Evolutionary conservation across 1,140 invertebrate species (phyloP), one percentile per base, ranked within the genome.

Genomic region (Aculops lycopersici): DNA sequence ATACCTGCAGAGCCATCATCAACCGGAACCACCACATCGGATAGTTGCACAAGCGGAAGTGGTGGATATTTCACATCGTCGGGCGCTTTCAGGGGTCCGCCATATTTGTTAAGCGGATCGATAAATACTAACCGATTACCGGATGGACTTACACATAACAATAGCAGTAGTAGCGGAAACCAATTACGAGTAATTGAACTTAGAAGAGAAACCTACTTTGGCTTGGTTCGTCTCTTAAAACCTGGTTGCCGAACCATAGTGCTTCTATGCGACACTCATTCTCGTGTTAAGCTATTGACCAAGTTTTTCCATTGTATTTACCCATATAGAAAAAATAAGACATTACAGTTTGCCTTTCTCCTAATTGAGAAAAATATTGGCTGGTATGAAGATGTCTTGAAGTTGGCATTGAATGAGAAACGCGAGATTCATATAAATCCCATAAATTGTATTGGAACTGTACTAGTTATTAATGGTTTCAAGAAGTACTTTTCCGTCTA

Each of bases 401-500:
- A 74, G 45, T 61, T 84, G 46, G 77, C 76, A 40, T 62, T 88
- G 37, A 67, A 72, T 17, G 71, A 80, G 56, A 42, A 43, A n/a
- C 62, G 70, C 41, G 70, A 78, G 48, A 61, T 92, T 40, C 70
- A 74, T 46, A 88, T 95, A 24, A 94, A 95, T 64, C 76, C 81
- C 2, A 70, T 78, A 49, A 94, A 94, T 62, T 92, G 83, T 58
- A 72, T 94, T 21, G 90, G 90, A 4, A 97, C 90, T 17, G 86
- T 97, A 20, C 58, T 97, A 17, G 76, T 83, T 1, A 59, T 95
- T 21, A 95, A 94, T 60, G 86, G 86, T 3, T 77, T 83, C 56
- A 64, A 84, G 38, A 83, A 84, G 58, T 94, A 94, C 58, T 94
- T 92, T 60, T 92, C 80, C 54, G 84, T 97, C 62, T 95, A 90